Evolutionary conservation across 2,797 vertebrate species (phyloP), one percentile per base, ranked within the genome.

Genomic region (Coregonus sp.): DNA sequence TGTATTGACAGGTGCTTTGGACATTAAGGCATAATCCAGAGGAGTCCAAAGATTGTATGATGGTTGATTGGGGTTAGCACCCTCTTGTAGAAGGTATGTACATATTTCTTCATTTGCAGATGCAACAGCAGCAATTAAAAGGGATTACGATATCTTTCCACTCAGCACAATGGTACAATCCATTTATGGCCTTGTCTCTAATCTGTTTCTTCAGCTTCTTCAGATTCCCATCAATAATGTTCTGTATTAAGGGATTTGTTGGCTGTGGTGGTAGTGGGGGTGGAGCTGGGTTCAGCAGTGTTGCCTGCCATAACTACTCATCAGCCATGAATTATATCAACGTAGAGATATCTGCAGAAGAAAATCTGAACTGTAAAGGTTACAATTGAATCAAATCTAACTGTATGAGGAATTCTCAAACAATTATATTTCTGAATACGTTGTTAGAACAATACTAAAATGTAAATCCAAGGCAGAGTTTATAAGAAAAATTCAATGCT

Each of bases 41-140:
- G 89, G 29, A 65, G 81, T 0, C 0, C 0, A 47, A 0, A 0
- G 0, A 0, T 1, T 33, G 0, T 7, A 0, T 1, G 86, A 91
- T 0, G 0, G 0, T 1, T 0, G 1, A 72, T 89, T 79, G 63
- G 88, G 85, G 4, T 92, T 1, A 7, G 73, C 89, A 16, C 68
- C 73, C 0, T 85, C 1, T 50, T 47, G 0, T 0, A 92, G 51
- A 0, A 94, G 79, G 56, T 83, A 87, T 1, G 1, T 0, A 29
- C 5, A 89, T 33, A 93, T 16, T 5, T 85, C 11, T 5, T 0
- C 47, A 0, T 81, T 85, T 1, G 80, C 56, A n/a, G 59, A 77
- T 12, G 35, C 3, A 79, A 89, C 80, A 77, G 91, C 86, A 81
- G 88, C 88, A 59, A 75, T 87, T 18, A 88, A 70, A 20, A 20